These are phyloP conservation scores for Xenops minutus DNA, from an alignment of 2,797 vertebrate genomes.

Conservation along the genomic window DNA sequence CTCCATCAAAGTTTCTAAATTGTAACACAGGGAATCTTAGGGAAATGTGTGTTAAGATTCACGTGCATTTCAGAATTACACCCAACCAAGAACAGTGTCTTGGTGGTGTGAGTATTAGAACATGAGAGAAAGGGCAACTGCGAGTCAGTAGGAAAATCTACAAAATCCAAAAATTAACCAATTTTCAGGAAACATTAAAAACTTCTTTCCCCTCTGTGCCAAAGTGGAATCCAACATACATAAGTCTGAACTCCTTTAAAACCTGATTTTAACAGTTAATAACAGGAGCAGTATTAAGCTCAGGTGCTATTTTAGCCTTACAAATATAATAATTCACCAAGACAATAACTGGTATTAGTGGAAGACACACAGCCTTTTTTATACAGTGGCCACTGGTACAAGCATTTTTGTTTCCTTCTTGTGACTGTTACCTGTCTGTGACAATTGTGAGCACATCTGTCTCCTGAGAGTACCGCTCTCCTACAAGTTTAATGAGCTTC, in stretches of 20 bases:
- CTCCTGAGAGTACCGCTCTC: conserved; percentile 82
- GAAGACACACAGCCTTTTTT: not conserved
- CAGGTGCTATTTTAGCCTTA: not conserved
- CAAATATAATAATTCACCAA: not conserved
- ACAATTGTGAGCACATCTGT: conserved; percentile 86
- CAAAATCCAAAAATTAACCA: not conserved
- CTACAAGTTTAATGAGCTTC: conserved; percentile 89
- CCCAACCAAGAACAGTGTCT: not conserved
- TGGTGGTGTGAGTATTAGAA: not conserved
- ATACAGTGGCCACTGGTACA: not conserved
- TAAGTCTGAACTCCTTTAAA: not conserved
- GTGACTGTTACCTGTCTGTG: conserved; percentile 83
- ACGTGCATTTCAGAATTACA: not conserved
- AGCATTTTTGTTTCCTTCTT: not conserved
- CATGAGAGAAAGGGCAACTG: not conserved
- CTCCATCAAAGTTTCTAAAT: not conserved
- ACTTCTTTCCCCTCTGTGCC: not conserved
- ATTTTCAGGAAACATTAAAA: not conserved
- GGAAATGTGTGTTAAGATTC: not conserved
- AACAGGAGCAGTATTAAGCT: not conserved
- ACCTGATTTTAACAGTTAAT: not conserved
- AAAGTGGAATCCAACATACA: not conserved
- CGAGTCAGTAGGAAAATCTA: not conserved
- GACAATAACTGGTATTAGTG: not conserved
- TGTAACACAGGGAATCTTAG: not conserved